Conservation (phyloP, 1,140 invertebrate genomes). For the Drosophila mayri region DNA sequence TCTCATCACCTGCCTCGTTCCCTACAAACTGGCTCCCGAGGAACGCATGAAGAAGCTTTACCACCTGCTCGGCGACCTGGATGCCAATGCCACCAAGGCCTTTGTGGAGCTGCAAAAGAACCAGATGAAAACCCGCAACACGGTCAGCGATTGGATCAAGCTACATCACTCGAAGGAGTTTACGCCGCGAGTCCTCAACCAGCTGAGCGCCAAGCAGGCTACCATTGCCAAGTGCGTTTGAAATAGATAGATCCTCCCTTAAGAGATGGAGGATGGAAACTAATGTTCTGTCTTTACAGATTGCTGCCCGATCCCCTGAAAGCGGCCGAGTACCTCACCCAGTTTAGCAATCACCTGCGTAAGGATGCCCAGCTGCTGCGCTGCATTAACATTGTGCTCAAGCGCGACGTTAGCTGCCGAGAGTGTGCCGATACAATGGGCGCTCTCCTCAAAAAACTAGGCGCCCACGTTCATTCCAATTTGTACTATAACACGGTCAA, state of each 20-base stretch:
- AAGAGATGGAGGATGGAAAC: neutral
- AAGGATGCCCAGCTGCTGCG: constrained; percentile 91
- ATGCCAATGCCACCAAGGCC: constrained; percentile 98
- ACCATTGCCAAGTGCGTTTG: constrained; percentile 76
- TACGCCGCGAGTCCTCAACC: constrained; percentile 88
- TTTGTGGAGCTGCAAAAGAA: constrained; percentile 97
- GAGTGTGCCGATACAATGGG: constrained; percentile 93
- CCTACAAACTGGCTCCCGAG: constrained; percentile 93
- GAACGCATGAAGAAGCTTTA: constrained; percentile 98
- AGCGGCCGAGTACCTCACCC: constrained; percentile 95
- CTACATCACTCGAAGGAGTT: constrained; percentile 88
- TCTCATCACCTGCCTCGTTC: constrained; percentile 97
- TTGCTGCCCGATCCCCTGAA: constrained; percentile 96
- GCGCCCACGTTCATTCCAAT: constrained; percentile 97
- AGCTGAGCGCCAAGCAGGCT: constrained; percentile 87
- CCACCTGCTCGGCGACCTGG: constrained; percentile 95
- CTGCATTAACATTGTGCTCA: constrained; percentile 94
- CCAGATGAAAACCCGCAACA: constrained; percentile 93
- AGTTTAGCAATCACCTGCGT: constrained; percentile 93
- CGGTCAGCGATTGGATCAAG: constrained; percentile 94
- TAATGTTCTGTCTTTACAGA: constrained; percentile 46
- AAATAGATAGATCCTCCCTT: neutral
- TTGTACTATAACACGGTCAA: constrained; percentile 98
- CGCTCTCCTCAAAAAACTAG: constrained; percentile 95
- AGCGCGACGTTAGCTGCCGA: constrained; percentile 94